Base-by-base conservation (phyloP, 2,888 invertebrate species). In the Sphaeridia pumilis region DNA sequence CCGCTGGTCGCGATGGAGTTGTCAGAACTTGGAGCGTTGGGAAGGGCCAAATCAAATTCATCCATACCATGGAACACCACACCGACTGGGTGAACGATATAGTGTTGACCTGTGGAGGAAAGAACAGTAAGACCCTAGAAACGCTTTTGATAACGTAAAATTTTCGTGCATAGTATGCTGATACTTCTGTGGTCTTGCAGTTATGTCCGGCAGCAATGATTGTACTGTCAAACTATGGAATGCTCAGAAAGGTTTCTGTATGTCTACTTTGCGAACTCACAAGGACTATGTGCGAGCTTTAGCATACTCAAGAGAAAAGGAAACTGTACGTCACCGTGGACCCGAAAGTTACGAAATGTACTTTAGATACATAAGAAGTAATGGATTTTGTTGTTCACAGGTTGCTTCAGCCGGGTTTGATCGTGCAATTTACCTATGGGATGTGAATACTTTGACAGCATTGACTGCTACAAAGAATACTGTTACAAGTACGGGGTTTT, bases 1-100 rank as follows among this genome's bases (percentile, higher is more conserved):
- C 95, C 3, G 95, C 95, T 63, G 94, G 95, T 47, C 78, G 95
- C 56, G 98, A 98, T 74, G 92, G 94, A 50, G 93, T 97, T 68
- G 93, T 98, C 66, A 78, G 98, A 68, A 92, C 86, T 67, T 92
- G 88, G 83, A 83, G 86, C 70, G 79, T 81, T 54, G 68, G 68
- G 46, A 74, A 73, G 59, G 70, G 72, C 58, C 77, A 81, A 70
- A 84, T 87, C 61, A 81, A 80, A 49, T 95, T 92, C 69, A 78
- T 90, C 56, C 88, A 92, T 69, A 92, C 94, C 27, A 92, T 99
- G 93, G 97, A 98, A 71, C 97, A 98, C 72, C 98, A 98, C 70
- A 97, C 95, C 2, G 98, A 98, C 72, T 98, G 98, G 98, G 95
- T 98, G 46, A 98, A 98, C 73, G 98, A 98, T 73, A 92, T 99